Evolutionary conservation across 2,888 invertebrate genomes (phyloP).

Genomic region (Epinotia ramella): DNA sequence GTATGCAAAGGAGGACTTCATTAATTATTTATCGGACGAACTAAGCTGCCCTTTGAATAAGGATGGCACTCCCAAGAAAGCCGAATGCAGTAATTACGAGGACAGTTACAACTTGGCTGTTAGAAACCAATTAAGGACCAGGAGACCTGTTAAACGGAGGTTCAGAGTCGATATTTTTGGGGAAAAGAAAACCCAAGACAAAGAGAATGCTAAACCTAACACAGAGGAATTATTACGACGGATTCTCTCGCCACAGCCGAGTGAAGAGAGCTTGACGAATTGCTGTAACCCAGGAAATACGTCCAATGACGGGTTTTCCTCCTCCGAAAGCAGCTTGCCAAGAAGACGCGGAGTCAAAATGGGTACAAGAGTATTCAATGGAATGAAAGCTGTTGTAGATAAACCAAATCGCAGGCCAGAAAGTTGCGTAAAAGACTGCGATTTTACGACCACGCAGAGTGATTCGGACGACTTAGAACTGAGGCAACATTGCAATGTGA

Average conservation of each 20-base stretch:
- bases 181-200: conserved; percentile 86
- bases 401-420: conserved; percentile 61
- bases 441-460: conserved; percentile 74
- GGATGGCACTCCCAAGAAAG: conserved; percentile 63
- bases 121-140: conserved; percentile 71
- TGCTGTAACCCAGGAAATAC: conserved; percentile 66
- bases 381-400: conserved; percentile 66
- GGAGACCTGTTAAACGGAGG: conserved; percentile 80
- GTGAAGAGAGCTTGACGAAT: conserved; percentile 63
- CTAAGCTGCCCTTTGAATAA: conserved; percentile 82
- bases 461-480: conserved; percentile 82
- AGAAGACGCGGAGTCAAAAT: conserved; percentile 89
- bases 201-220: conserved; percentile 88
- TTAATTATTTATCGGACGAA: conserved; percentile 87
- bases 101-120: conserved; percentile 83
- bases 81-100: conserved; percentile 79
- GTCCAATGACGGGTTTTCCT: conserved; percentile 79
- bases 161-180: conserved; percentile 81
- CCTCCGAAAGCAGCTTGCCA: conserved; percentile 81
- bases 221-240: conserved; percentile 75
- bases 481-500: conserved; percentile 79
- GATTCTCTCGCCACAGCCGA: conserved; percentile 70
- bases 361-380: conserved; percentile 89
- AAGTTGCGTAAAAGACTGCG: conserved; percentile 68
- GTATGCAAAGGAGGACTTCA: conserved; percentile 89